Base-by-base conservation (phyloP, 2,113 vertebrate species). In the Platycercus adscitus region DNA sequence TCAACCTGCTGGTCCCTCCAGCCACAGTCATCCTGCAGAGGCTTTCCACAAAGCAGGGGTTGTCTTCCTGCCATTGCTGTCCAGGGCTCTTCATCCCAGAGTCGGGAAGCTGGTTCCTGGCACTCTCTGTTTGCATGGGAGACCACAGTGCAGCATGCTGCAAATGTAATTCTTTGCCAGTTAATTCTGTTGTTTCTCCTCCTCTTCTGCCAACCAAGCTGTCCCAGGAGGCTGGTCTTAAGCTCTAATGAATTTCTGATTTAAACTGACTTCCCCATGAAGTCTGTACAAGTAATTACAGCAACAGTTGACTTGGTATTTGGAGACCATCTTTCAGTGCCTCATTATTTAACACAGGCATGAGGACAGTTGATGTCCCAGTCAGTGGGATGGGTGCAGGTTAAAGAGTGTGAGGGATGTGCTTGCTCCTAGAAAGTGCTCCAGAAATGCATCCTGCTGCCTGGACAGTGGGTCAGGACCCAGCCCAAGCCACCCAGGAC, bases 31-130 rank as follows among this genome's bases (percentile, higher is more conserved):
- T 5, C 4, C 1, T 4, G 3, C 33, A 63, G 41, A 81, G 37
- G 49, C 58, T 63, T 82, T 47, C 49, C 65, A 53, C 43, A 4
- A 0, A 5, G 2, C 44, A 6, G 58, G 44, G 28, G 9, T 11
- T 15, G 6, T 46, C 53, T 0, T 3, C 56, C 55, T 37, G 81
- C 56, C 0, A 0, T 2, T 31, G 26, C 79, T 58, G 28, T n/a
- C 31, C 0, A 0, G 60, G 33, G 17, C 64, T 56, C 17, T 33
- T 65, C 41, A 77, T 63, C 65, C 33, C 6, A 0, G 21, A 41
- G 9, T 50, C 1, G 4, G 55, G 75, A 86, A 65, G 58, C 75
- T 25, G 9, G 29, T 53, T 86, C 55, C 81, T 58, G 63, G n/a
- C 35, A 4, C 66, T 3, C n/a, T 11, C 37, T 19, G 26, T 50